Evolutionary conservation across 2,797 vertebrate species (phyloP).

Genomic region (Pelochelys cantorii): DNA sequence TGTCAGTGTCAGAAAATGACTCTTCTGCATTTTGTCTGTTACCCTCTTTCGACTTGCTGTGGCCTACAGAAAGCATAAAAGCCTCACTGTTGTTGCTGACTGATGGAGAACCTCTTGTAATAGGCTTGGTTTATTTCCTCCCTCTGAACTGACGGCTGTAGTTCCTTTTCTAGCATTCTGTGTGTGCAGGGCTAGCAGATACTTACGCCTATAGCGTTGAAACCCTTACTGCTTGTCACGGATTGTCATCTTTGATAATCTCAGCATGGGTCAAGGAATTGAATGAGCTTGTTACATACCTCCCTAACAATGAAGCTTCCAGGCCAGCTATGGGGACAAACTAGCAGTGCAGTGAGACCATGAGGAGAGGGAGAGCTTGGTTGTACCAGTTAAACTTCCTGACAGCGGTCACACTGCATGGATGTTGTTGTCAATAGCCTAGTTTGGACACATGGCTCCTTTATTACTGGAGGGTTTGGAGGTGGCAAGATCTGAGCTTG

Average conservation of each 20-base stretch:
- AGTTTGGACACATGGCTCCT: not conserved
- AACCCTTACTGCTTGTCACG: not conserved
- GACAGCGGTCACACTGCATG: not conserved
- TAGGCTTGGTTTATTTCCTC: not conserved
- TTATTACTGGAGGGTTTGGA: not conserved
- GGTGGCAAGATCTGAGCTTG: not conserved
- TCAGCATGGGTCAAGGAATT: not conserved
- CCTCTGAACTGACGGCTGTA: not conserved
- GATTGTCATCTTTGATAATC: not conserved
- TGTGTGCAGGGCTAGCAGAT: not conserved
- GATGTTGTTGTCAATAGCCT: not conserved
- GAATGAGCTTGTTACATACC: not conserved
- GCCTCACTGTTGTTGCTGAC: slow-evolving; percentile 21
- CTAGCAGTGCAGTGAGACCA: not conserved
- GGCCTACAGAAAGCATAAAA: slow-evolving; percentile 4
- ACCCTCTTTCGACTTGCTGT: slow-evolving; percentile 43
- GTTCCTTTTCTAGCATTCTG: not conserved
- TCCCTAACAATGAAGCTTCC: not conserved
- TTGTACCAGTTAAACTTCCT: too few relatives aligned
- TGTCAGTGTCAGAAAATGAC: slow-evolving; percentile 60
- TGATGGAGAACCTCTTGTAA: not conserved
- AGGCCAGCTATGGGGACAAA: too few relatives aligned
- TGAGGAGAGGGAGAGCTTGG: not conserved
- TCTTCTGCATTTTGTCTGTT: slow-evolving; percentile 40
- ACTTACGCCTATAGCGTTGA: not conserved